These are phyloP conservation scores for Gavialis gangeticus DNA, from an alignment of 2,113 vertebrate genomes.

Conservation along the genomic window DNA sequence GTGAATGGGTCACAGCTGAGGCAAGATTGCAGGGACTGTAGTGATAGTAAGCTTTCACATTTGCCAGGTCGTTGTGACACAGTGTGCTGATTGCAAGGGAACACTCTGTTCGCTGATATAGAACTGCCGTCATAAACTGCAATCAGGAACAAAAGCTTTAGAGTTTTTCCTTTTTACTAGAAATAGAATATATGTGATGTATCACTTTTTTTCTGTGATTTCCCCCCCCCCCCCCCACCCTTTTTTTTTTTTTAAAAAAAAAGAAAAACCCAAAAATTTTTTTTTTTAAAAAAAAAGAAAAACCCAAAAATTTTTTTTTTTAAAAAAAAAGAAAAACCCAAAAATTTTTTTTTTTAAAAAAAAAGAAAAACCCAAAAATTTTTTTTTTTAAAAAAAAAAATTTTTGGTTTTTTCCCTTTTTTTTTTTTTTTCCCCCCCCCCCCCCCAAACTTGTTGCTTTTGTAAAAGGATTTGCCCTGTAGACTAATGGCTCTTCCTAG, in stretches of 20 bases:
- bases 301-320: no score
- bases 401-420: no score
- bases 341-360: no score
- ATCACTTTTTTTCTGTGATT: slow-evolving; percentile 16
- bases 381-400: no score
- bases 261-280: no score
- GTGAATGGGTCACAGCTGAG: slow-evolving; percentile 81
- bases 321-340: no score
- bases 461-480: slow-evolving; percentile 33
- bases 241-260: slow-evolving; percentile 11
- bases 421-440: not conserved
- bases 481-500: slow-evolving; percentile 38
- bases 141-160: slow-evolving; percentile 74
- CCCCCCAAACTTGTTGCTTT: not conserved
- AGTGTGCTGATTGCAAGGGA: slow-evolving; percentile 80
- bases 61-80: slow-evolving; percentile 87
- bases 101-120: slow-evolving; percentile 82
- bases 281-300: no score
- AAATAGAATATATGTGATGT: not conserved
- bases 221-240: not conserved
- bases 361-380: no score
- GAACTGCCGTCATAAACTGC: slow-evolving; percentile 78
- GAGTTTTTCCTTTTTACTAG: slow-evolving; percentile 49
- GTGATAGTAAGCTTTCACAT: slow-evolving; percentile 80
- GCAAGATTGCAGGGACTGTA: slow-evolving; percentile 77